phyloP scores from a whole-genome alignment of 2,113 vertebrate species.

The Sakesphorus luctuosus region DNA sequence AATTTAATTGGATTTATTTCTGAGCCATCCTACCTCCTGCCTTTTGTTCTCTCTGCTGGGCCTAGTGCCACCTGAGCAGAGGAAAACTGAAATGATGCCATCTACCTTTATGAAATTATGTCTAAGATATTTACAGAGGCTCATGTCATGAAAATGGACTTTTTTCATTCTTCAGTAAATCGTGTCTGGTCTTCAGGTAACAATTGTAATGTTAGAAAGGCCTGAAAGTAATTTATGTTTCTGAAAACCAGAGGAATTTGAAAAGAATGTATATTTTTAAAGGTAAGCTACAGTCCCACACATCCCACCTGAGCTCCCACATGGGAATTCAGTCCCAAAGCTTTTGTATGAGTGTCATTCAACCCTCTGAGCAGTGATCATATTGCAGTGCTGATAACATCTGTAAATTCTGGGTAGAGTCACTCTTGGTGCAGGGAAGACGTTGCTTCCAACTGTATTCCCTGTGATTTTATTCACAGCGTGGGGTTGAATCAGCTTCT shows the following conservation, averaged over 20 bases:
- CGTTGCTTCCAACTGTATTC: background rate
- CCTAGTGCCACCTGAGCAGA: constrained; percentile 42
- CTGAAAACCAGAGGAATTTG: constrained; percentile 19
- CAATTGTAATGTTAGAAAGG: constrained; percentile 56
- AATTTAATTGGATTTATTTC: constrained; percentile 69
- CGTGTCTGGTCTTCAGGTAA: constrained; percentile 63
- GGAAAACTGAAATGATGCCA: constrained; percentile 70
- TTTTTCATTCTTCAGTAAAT: constrained; percentile 69
- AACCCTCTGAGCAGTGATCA: background rate
- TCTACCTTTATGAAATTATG: constrained; percentile 67
- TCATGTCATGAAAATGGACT: constrained; percentile 6
- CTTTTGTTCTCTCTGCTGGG: constrained; percentile 63
- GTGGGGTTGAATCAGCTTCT: background rate
- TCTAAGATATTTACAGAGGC: constrained; percentile 60
- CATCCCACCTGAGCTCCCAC: background rate
- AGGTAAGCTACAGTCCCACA: background rate
- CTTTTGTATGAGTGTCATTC: background rate
- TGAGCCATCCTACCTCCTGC: constrained; percentile 5
- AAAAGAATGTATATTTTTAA: constrained; percentile 1
- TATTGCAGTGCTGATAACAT: background rate
- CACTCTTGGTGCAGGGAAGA: background rate
- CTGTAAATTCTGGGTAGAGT: background rate
- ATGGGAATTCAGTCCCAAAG: background rate
- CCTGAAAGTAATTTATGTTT: constrained; percentile 46
- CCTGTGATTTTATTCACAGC: background rate